Evolutionary conservation across 2,888 invertebrate species (phyloP), one percentile per base, ranked within the genome.

Genomic region (Subacronicta megacephala): DNA sequence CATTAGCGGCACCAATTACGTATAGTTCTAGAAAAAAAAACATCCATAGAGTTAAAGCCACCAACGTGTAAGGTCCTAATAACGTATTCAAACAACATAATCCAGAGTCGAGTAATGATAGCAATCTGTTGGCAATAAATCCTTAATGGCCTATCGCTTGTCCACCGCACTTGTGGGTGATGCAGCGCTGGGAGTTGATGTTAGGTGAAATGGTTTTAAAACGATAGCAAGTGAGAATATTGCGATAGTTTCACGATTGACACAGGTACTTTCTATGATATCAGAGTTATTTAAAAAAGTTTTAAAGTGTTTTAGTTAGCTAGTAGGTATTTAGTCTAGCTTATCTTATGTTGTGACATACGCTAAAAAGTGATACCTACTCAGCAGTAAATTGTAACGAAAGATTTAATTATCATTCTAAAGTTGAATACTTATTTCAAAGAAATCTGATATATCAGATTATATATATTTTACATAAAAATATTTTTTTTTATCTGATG

Each of bases 71-170:
- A 69, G 51, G 62, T 78, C 80, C 83, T 89, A 89, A 88, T 92
- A 90, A 89, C 84, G 84, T 86, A 90, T 90, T 92, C 89, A 91
- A 92, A 92, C 91, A 92, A 90, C 90, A 90, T 91, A 90, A 92
- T 92, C 88, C 83, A 81, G 81, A 72, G 71, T 70, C 79, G 71
- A 77, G 83, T 90, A 92, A 91, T 92, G 90, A 92, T 92, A 91
- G 91, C 90, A 88, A 92, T 92, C 92, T 89, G 83, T 81, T 80
- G 80, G 88, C 89, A 80, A 91, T 92, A 92, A 92, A 92, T 91
- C 87, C 84, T 84, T 90, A 91, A 91, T 90, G 77, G 90, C 81
- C 88, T 87, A 88, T 91, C 86, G 84, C 80, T 86, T 90, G 92
- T 91, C 91, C 90, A 90, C 90, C 80, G 86, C 75, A 78, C 81